These are phyloP conservation scores for Andrena haemorrhoa DNA, from an alignment of 2,888 invertebrate genomes.

Conservation along the genomic window DNA sequence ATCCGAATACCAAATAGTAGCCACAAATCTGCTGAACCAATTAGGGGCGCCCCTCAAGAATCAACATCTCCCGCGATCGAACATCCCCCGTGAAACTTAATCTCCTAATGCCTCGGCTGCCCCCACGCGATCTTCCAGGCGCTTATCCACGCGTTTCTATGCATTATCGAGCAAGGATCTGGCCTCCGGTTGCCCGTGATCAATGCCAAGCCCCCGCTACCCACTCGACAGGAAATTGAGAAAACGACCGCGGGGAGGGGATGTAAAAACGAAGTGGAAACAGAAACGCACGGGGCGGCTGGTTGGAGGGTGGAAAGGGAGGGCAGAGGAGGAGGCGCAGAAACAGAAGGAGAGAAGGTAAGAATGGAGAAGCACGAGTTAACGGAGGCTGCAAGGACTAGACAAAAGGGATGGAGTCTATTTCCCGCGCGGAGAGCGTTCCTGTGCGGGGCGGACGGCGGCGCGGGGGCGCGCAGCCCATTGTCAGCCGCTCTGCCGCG, in stretches of 20 bases:
- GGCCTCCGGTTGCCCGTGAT: background rate
- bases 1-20: slow-evolving; percentile 10
- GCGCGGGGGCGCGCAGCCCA: slow-evolving; percentile 38
- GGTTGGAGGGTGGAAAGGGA: background rate
- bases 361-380: slow-evolving; percentile 38
- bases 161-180: background rate
- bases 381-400: slow-evolving; percentile 35
- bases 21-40: background rate
- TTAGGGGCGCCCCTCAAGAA: background rate
- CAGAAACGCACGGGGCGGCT: background rate
- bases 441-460: slow-evolving; percentile 26
- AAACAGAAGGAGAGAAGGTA: background rate
- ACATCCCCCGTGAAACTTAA: background rate
- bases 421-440: slow-evolving; percentile 60
- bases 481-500: slow-evolving; percentile 37
- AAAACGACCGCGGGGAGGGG: too few species aligned
- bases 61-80: background rate
- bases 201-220: background rate
- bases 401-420: slow-evolving; percentile 69
- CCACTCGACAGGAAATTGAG: too few species aligned
- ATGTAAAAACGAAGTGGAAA: background rate
- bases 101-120: background rate
- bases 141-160: background rate
- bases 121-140: background rate
- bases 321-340: background rate